Evolutionary conservation across 1,140 invertebrate genomes (phyloP).

Genomic region (Bombus superbus): DNA sequence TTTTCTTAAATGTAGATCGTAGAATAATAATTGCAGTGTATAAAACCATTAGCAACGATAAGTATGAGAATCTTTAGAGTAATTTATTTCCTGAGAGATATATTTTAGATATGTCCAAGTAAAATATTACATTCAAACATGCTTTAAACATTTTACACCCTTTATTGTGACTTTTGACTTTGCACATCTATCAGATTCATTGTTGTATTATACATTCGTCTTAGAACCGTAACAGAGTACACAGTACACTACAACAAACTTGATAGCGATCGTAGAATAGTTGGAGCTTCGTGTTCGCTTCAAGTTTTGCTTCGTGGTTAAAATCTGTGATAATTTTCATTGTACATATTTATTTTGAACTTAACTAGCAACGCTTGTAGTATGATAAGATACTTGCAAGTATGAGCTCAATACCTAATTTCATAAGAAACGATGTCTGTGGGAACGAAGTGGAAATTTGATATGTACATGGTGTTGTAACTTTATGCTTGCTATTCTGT

Average conservation of each 20-base stretch:
- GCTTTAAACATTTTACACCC: background rate
- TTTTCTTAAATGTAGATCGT: too few species aligned
- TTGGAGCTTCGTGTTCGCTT: too few species aligned
- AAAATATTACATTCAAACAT: background rate
- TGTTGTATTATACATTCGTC: slow-evolving; percentile 15
- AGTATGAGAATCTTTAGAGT: background rate
- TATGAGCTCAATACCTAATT: slow-evolving; percentile 18
- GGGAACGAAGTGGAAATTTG: slow-evolving; percentile 43
- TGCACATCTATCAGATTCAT: background rate
- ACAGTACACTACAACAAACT: background rate
- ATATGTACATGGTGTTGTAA: slow-evolving; percentile 37
- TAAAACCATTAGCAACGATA: background rate
- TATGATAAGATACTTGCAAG: background rate
- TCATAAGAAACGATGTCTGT: slow-evolving; percentile 40
- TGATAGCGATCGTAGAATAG: background rate
- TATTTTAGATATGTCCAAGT: background rate
- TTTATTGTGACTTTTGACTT: background rate
- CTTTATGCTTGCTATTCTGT: slow-evolving; percentile 27
- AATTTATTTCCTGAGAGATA: background rate
- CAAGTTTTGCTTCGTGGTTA: background rate
- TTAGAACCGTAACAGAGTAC: background rate
- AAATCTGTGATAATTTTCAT: background rate
- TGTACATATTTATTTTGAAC: background rate
- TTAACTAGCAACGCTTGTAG: background rate
- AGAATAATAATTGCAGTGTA: too few species aligned